A percentile compares a stretch with the other conserved stretches of the same genome.
Conservation (phyloP, 2,113 vertebrate genomes). For the Festucalex cinctus region DNA sequence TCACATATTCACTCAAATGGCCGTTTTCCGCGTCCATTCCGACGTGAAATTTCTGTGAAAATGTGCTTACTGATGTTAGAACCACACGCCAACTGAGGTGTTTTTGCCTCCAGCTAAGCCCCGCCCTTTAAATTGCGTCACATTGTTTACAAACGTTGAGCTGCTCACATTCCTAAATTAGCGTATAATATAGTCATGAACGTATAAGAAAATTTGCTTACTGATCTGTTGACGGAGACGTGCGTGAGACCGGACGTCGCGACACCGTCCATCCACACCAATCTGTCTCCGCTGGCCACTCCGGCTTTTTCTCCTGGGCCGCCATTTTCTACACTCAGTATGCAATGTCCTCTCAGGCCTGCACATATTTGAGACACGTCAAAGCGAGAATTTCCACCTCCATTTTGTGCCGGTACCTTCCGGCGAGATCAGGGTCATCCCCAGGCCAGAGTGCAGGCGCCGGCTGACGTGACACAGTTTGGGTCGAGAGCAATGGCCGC, state of each 20-base stretch:
- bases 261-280: slow-evolving; percentile 86
- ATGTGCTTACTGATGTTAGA: no score
- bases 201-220: slow-evolving; percentile 41
- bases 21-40: no score
- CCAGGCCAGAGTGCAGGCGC: slow-evolving; percentile 71
- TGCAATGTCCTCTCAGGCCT: slow-evolving; percentile 78
- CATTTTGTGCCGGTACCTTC: slow-evolving; percentile 51
- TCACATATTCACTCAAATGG: no score
- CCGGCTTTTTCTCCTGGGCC: slow-evolving; percentile 84
- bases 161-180: background rate
- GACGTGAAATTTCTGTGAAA: no score
- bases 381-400: no score
- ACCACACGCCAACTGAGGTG: no score
- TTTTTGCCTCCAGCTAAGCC: no score
- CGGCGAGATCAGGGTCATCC: slow-evolving; percentile 68
- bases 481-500: slow-evolving; percentile 62
- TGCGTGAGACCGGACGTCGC: slow-evolving; percentile 68
- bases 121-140: no score
- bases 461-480: slow-evolving; percentile 78
- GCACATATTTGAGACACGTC: no score
- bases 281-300: slow-evolving; percentile 75
- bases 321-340: slow-evolving; percentile 67
- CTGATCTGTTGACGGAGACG: slow-evolving; percentile 73
- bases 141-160: no score
- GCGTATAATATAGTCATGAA: background rate